Base-by-base conservation (phyloP, 1,140 invertebrate genomes). In the Zaprionus lachaisei region DNA sequence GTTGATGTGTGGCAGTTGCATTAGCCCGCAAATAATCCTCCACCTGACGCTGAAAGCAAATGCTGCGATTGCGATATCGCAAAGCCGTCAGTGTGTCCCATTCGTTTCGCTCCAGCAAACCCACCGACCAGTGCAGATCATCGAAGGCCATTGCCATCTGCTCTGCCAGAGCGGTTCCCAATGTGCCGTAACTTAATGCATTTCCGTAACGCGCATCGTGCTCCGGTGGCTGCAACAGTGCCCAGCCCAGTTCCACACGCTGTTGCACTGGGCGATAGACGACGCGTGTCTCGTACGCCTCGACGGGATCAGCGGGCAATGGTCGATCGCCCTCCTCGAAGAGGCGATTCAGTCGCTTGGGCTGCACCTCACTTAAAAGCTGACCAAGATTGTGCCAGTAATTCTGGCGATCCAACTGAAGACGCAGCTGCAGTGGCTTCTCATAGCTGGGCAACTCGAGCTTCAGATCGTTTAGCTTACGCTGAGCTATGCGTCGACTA, bases 171-270 rank as follows among this genome's bases (percentile, higher is more conserved):
- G 98, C 96, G 1, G 98, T 97, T 0, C 98, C 98, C 94, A 99
- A 98, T 0, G 97, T 98, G 7, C 98, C 98, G 93, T 96, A 99
- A 93, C 99, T 99, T 2, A 99, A 94, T 31, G 97, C 97, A 72
- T 95, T 96, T 0, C 98, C 98, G 93, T 97, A 98, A 49, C 95
- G 95, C 12, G 95, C 95, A 80, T 99, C 97, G 92, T 98, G 99
- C 91, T 99, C 98, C 0, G 98, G 98, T 62, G 96, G 95, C 85
- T 99, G 98, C 0, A 99, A 94, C 66, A 99, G 98, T 4, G 98
- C 98, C 65, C 98, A 98, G 0, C 98, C 98, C 91, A 99, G 98
- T 0, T 99, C 98, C 81, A 98, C 97, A 87, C 99, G 97, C 93
- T 99, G 99, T 91, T 98, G 98, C 2, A 98, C 98, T 2, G 98